These are phyloP conservation scores for Trematocara zebra DNA, from an alignment of 2,113 vertebrate genomes.

Conservation along the genomic window DNA sequence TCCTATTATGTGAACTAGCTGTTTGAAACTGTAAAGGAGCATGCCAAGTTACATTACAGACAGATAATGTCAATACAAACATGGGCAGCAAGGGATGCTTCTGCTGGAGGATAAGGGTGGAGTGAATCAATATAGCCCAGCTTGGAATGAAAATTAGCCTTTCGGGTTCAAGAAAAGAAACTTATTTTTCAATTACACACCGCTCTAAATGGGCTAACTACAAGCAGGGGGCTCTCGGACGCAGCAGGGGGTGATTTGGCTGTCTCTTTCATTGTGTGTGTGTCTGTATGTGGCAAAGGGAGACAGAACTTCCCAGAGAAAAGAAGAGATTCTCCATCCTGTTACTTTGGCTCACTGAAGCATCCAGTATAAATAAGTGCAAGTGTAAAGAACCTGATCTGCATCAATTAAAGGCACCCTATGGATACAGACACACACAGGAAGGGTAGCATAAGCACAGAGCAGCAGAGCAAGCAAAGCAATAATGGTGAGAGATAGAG, in stretches of 20 bases:
- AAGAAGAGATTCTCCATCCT: conserved; percentile 1
- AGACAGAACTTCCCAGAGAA: not conserved
- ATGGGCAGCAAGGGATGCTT: not conserved
- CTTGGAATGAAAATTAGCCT: conserved; percentile 4
- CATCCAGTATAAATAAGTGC: conserved; percentile 33
- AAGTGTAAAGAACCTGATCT: conserved; percentile 32
- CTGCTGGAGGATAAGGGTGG: not conserved
- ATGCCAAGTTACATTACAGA: not conserved
- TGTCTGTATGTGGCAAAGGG: not conserved
- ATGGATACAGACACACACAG: not conserved
- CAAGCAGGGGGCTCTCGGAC: not conserved
- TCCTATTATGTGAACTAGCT: not conserved
- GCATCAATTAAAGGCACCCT: conserved; percentile 44
- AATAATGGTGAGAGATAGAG: conserved; percentile 32
- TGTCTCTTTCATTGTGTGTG: not conserved
- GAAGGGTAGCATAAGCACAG: conserved; percentile 2
- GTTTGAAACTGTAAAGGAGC: not conserved
- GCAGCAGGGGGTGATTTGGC: conserved; percentile 11
- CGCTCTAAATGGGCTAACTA: conserved; percentile 8
- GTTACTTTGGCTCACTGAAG: conserved; percentile 24
- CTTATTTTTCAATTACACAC: conserved; percentile 28
- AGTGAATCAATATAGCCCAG: conserved; percentile 5
- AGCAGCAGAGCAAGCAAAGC: conserved; percentile 25
- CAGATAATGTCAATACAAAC: conserved; percentile 7
- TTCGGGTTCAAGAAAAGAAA: conserved; percentile 17